A percentile compares a stretch with the other conserved stretches of the same genome.
These are phyloP conservation scores for Callaeas wilsoni DNA, from an alignment of 2,113 vertebrate species.

Conservation along the genomic window DNA sequence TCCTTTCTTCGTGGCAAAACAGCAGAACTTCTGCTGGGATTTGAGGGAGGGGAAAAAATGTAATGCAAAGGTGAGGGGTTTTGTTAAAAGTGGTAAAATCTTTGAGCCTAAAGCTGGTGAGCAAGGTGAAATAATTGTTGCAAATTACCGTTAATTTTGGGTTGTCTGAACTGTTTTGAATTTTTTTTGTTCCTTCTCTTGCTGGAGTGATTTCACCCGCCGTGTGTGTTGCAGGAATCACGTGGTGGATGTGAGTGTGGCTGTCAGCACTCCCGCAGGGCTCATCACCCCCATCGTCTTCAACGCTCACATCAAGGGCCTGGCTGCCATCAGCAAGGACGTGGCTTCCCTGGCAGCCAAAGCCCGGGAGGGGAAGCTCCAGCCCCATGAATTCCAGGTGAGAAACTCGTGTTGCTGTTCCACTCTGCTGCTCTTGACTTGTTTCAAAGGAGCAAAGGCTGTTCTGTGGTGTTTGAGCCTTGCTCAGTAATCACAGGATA, in stretches of 20 bases:
- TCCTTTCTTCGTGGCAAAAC: not conserved
- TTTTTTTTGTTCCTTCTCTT: rapidly evolving
- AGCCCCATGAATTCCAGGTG: slow-evolving; percentile 97
- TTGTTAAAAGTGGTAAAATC: not conserved
- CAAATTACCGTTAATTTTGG: not conserved
- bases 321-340: slow-evolving; percentile 85
- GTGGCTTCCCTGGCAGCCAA: slow-evolving; percentile 83
- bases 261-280: slow-evolving; percentile 89
- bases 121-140: not conserved
- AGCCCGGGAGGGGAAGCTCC: slow-evolving; percentile 92
- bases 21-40: not conserved
- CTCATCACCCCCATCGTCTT: slow-evolving; percentile 98
- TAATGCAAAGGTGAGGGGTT: not conserved
- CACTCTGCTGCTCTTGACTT: not conserved
- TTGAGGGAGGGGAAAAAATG: not conserved
- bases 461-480: not conserved
- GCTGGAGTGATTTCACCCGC: not conserved
- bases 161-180: not conserved
- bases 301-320: slow-evolving; percentile 92
- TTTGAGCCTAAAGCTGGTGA: not conserved
- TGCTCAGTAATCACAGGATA: not conserved
- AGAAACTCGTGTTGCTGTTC: rapidly evolving
- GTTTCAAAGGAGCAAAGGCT: not conserved
- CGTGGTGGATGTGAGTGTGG: slow-evolving; percentile 91
- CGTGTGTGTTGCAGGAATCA: slow-evolving; percentile 83